Conservation (phyloP, 2,113 vertebrate genomes). For the Trematomus loennbergii region DNA sequence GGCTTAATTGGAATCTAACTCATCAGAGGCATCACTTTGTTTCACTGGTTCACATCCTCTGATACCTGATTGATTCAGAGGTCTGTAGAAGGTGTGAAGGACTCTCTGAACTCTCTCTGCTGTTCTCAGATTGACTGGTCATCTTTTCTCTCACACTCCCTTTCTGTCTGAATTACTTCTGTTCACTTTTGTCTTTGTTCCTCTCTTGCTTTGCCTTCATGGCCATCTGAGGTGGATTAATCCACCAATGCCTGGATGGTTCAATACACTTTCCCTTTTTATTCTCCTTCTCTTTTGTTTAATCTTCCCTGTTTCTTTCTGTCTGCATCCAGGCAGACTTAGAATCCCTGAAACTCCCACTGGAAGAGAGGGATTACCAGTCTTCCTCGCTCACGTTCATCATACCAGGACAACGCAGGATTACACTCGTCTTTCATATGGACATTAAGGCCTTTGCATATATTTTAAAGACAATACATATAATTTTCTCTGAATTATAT, state of each 20-base stretch:
- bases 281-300: conserved; percentile 38
- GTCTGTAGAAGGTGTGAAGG: conserved; percentile 19
- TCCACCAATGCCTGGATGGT: conserved; percentile 32
- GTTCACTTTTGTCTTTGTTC: not conserved
- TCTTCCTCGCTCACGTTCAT: conserved; percentile 26
- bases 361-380: conserved; percentile 24
- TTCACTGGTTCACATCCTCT: too few species aligned
- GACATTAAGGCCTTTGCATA: conserved; percentile 53
- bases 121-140: not conserved
- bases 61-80: not conserved
- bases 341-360: conserved; percentile 12
- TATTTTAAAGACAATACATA: conserved; percentile 48
- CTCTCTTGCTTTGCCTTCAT: not conserved
- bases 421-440: conserved; percentile 51
- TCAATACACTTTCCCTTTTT: conserved; percentile 36
- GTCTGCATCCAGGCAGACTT: conserved; percentile 41
- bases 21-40: not conserved
- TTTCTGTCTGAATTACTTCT: not conserved
- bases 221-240: conserved; percentile 51
- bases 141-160: not conserved
- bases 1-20: not conserved
- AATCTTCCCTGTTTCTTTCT: conserved; percentile 34
- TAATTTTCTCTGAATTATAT: conserved; percentile 29
- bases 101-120: not conserved
- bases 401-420: conserved; percentile 39